Conservation (phyloP, 1,140 invertebrate genomes). For the Marisa cornuarietis region DNA sequence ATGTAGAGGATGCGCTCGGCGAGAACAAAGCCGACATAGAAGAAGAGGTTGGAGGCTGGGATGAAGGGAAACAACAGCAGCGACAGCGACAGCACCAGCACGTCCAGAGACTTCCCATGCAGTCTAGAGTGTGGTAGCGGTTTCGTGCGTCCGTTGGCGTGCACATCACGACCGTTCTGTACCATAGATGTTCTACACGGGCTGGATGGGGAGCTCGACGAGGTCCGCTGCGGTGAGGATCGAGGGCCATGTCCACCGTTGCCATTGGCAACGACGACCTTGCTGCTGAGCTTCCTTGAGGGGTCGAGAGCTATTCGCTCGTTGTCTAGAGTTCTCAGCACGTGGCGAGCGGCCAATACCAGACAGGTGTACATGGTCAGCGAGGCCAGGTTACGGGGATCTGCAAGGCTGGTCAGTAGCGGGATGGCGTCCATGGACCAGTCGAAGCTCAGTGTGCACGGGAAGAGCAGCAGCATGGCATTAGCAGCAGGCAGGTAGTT, state of each 20-base stretch:
- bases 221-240: slow-evolving; percentile 18
- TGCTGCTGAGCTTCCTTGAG: background rate
- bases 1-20: slow-evolving; percentile 96
- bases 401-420: slow-evolving; percentile 81
- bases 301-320: background rate
- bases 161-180: no score
- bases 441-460: slow-evolving; percentile 92
- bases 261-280: slow-evolving; percentile 15
- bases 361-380: slow-evolving; percentile 77
- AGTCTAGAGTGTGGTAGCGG: no score
- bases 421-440: slow-evolving; percentile 98
- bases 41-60: slow-evolving; percentile 97
- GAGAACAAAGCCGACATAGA: slow-evolving; percentile 96
- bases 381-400: slow-evolving; percentile 85
- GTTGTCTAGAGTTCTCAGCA: slow-evolving; percentile 37
- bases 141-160: no score
- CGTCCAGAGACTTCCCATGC: slow-evolving; percentile 22
- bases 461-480: slow-evolving; percentile 87
- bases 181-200: slow-evolving; percentile 20
- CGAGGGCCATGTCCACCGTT: slow-evolving; percentile 12
- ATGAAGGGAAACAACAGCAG: slow-evolving; percentile 91
- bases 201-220: slow-evolving; percentile 39
- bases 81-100: slow-evolving; percentile 69
- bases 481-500: slow-evolving; percentile 91
- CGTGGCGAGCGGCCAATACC: slow-evolving; percentile 54